Percentiles rank a stretch among this genome's conserved stretches.
phyloP scores from a whole-genome alignment of 2,888 invertebrate species.

The Leistus spinibarbis region DNA sequence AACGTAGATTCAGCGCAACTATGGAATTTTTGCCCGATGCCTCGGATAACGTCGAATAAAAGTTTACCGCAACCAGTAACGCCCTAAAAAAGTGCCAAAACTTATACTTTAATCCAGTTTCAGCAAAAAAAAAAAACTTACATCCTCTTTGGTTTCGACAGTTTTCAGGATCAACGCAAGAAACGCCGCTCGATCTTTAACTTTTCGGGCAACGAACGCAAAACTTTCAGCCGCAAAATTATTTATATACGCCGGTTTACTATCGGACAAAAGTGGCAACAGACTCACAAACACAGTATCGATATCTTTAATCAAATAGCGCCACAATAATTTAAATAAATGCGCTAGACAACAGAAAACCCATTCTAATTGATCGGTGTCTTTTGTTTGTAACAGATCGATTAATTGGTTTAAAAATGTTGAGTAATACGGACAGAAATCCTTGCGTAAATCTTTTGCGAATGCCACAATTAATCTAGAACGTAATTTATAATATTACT shows the following conservation, averaged over 20 bases:
- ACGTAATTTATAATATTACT: no score
- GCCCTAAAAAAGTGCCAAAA: slow-evolving; percentile 62
- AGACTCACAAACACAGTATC: slow-evolving; percentile 72
- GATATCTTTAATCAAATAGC: slow-evolving; percentile 80
- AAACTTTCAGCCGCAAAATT: slow-evolving; percentile 96
- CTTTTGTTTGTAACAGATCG: slow-evolving; percentile 72
- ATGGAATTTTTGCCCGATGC: slow-evolving; percentile 84
- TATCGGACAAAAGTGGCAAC: slow-evolving; percentile 76
- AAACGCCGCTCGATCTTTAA: slow-evolving; percentile 78
- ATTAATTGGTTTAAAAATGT: slow-evolving; percentile 76
- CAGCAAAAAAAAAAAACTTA: slow-evolving; percentile 57
- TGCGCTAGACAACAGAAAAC: slow-evolving; percentile 85
- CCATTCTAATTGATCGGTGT: slow-evolving; percentile 86
- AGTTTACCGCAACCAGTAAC: slow-evolving; percentile 82
- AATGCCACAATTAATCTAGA: slow-evolving; percentile 81
- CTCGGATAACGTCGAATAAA: slow-evolving; percentile 86
- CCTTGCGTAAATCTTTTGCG: slow-evolving; percentile 85
- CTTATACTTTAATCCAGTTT: slow-evolving; percentile 1
- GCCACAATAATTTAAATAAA: slow-evolving; percentile 87
- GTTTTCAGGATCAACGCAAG: slow-evolving; percentile 71
- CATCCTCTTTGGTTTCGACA: slow-evolving; percentile 70
- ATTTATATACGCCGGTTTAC: slow-evolving; percentile 82
- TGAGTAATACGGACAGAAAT: slow-evolving; percentile 87
- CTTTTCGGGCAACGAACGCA: slow-evolving; percentile 90
- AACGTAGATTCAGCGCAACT: slow-evolving; percentile 78